Percentiles rank a stretch among this genome's conserved stretches.
Evolutionary conservation across 1,140 invertebrate genomes (phyloP).

Genomic region (Trinorchestia longiramus): DNA sequence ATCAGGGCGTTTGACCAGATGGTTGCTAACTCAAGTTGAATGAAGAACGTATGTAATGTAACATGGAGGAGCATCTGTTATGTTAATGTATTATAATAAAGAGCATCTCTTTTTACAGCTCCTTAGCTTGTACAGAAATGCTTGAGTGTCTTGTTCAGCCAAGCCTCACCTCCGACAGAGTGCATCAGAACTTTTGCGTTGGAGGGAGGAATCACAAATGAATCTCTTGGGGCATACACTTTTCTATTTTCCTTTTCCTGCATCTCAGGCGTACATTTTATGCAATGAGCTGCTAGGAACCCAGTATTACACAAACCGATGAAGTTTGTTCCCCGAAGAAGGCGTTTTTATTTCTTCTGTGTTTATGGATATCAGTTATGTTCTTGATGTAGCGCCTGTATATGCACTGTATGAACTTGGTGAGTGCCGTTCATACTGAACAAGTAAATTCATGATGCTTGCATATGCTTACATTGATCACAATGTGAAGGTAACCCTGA

Average conservation of each 20-base stretch:
- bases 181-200: neutral
- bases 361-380: neutral
- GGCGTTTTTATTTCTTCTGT: neutral
- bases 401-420: neutral
- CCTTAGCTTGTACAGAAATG: neutral
- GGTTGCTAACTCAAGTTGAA: neutral
- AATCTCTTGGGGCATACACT: neutral
- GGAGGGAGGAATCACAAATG: neutral
- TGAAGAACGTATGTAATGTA: neutral
- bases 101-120: neutral
- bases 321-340: neutral
- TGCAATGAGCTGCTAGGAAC: too few species aligned
- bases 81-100: neutral
- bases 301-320: neutral
- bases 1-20: neutral
- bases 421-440: neutral
- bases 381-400: neutral
- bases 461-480: neutral
- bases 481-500: neutral
- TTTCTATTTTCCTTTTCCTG: neutral
- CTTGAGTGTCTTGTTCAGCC: neutral
- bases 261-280: too few species aligned
- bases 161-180: neutral
- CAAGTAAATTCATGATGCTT: neutral
- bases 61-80: neutral